A percentile compares a stretch with the other conserved stretches of the same genome.
Evolutionary conservation across 2,888 invertebrate genomes (phyloP).

Genomic region (Lymantria monacha): DNA sequence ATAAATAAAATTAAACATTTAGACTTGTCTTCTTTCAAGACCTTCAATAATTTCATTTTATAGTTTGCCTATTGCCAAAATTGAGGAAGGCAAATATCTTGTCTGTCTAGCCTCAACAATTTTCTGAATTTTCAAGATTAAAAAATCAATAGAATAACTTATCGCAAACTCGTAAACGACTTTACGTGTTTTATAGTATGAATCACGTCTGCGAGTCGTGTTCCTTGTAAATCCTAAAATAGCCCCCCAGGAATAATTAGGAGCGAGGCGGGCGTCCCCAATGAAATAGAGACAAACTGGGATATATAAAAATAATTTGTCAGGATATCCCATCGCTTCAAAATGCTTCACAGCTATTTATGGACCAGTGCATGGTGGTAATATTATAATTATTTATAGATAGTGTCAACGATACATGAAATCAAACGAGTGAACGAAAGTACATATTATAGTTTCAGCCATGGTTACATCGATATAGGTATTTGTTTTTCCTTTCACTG

Average conservation of each 20-base stretch:
- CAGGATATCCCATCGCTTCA: constrained; percentile 74
- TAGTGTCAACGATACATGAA: not conserved
- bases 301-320: constrained; percentile 77
- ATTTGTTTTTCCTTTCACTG: too few relatives aligned
- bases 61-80: too few relatives aligned
- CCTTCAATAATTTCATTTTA: too few relatives aligned
- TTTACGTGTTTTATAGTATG: constrained; percentile 3
- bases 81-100: too few relatives aligned
- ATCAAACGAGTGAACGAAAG: not conserved
- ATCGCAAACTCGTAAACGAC: too few relatives aligned
- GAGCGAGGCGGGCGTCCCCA: constrained; percentile 28
- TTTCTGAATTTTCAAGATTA: too few relatives aligned
- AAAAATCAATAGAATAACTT: too few relatives aligned
- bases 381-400: constrained; percentile 7
- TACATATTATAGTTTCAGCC: too few relatives aligned
- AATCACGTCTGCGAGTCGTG: constrained; percentile 9
- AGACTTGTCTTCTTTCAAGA: too few relatives aligned
- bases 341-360: constrained; percentile 40
- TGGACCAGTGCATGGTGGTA: constrained; percentile 12
- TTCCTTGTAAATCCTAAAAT: constrained; percentile 16
- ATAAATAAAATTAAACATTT: too few relatives aligned
- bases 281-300: constrained; percentile 62
- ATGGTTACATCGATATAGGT: too few relatives aligned
- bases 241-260: constrained; percentile 27
- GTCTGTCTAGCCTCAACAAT: too few relatives aligned